Evolutionary conservation across 1,140 invertebrate genomes (phyloP).

Genomic region (Vollenhovia emeryi): DNA sequence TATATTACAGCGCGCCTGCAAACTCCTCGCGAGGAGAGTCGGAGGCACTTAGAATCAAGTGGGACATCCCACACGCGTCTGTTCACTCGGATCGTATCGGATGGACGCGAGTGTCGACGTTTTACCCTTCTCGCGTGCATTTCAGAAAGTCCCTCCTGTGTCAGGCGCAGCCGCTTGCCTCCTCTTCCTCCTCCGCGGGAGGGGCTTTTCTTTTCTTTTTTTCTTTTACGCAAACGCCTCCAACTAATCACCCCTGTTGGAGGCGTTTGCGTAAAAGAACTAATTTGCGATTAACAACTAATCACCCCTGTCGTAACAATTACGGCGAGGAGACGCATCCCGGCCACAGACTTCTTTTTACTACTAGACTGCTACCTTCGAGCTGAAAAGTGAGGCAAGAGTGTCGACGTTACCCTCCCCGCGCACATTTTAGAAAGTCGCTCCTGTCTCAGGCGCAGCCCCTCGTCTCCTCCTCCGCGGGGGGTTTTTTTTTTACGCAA

Average conservation of each 20-base stretch:
- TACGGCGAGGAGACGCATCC: background rate
- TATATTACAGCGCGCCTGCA: background rate
- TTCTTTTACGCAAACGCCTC: slow-evolving; percentile 7
- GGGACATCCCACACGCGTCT: background rate
- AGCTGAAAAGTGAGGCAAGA: too few species aligned
- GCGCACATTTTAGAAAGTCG: background rate
- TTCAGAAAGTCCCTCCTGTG: background rate
- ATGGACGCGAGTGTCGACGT: background rate
- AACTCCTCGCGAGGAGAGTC: background rate
- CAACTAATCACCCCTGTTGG: background rate
- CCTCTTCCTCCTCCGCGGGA: too few species aligned
- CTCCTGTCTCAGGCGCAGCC: background rate
- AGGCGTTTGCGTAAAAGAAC: too few species aligned
- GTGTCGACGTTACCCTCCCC: too few species aligned
- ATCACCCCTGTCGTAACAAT: background rate
- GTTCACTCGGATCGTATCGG: background rate
- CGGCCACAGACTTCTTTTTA: too few species aligned
- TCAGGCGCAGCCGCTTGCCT: too few species aligned
- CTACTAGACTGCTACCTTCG: too few species aligned
- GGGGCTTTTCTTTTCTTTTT: too few species aligned
- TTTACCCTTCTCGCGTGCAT: too few species aligned
- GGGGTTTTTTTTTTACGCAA: slow-evolving; percentile 28
- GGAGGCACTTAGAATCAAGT: background rate
- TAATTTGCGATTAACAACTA: too few species aligned
- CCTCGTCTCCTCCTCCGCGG: too few species aligned